A percentile compares a stretch with the other conserved stretches of the same genome.
These are phyloP conservation scores for Lophotriccus pileatus DNA, from an alignment of 2,797 vertebrate genomes.

Conservation along the genomic window DNA sequence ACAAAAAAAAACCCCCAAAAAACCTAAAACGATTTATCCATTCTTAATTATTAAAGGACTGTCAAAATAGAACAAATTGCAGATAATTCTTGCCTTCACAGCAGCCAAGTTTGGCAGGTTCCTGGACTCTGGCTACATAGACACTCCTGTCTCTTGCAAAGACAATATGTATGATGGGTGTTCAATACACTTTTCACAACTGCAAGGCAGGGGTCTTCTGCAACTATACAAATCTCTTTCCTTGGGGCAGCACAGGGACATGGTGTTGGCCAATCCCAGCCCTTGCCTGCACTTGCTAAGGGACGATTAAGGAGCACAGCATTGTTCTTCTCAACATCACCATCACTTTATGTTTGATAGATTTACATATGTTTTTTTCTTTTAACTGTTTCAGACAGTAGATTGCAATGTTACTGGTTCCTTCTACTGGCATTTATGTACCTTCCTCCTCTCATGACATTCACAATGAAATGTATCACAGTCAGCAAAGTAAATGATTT, in stretches of 20 bases:
- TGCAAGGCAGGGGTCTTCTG: neutral
- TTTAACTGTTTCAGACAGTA: neutral
- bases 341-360: neutral
- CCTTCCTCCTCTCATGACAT: neutral
- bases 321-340: neutral
- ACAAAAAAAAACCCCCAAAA: neutral
- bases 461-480: neutral
- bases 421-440: neutral
- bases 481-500: neutral
- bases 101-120: neutral
- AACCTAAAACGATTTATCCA: neutral
- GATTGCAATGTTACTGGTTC: neutral
- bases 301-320: neutral
- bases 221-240: neutral
- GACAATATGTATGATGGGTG: neutral
- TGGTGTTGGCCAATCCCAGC: neutral
- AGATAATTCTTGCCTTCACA: neutral
- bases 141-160: neutral
- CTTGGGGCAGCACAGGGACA: neutral
- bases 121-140: neutral
- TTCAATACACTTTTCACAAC: neutral
- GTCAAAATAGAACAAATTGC: neutral
- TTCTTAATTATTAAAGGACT: neutral
- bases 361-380: neutral
- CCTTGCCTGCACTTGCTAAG: neutral